Evolutionary conservation across 1,140 invertebrate genomes (phyloP).

Genomic region (Telenomus remus): DNA sequence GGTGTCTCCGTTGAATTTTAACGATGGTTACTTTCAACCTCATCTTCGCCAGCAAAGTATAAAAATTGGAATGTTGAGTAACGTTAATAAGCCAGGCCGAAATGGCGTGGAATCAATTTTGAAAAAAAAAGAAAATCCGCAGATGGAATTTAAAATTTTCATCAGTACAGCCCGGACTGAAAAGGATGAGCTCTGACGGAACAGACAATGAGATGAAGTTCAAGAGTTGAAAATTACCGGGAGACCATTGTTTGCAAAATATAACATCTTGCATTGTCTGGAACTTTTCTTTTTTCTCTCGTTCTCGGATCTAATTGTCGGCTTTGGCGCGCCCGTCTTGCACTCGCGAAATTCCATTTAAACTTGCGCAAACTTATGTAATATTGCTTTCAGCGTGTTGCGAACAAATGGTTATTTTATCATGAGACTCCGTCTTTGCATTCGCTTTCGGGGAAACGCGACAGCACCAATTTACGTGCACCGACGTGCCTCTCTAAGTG

Average conservation of each 20-base stretch:
- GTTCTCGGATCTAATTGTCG: constrained; percentile 28
- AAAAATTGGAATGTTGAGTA: too few species aligned
- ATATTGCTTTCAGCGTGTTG: constrained; percentile 56
- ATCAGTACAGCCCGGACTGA: too few species aligned
- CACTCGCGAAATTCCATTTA: constrained; percentile 47
- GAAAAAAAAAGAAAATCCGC: too few species aligned
- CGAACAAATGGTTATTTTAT: constrained; percentile 59
- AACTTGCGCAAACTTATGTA: constrained; percentile 47
- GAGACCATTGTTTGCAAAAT: too few species aligned
- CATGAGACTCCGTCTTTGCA: constrained; percentile 51
- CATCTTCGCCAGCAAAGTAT: neutral
- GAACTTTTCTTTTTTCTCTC: neutral
- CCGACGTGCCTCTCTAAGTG: constrained; percentile 41
- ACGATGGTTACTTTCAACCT: constrained; percentile 29
- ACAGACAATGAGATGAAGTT: too few species aligned
- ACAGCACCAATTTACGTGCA: constrained; percentile 58
- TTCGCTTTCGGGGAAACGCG: constrained; percentile 46
- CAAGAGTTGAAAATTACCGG: too few species aligned
- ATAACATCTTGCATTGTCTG: constrained; percentile 26
- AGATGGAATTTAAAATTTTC: too few species aligned
- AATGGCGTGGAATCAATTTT: too few species aligned
- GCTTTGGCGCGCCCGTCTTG: constrained; percentile 7
- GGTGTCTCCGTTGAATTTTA: constrained; percentile 50
- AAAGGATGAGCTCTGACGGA: too few species aligned
- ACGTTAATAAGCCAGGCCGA: too few species aligned